Evolutionary conservation across 2,113 vertebrate species (phyloP).

Genomic region (Percina caprodes): DNA sequence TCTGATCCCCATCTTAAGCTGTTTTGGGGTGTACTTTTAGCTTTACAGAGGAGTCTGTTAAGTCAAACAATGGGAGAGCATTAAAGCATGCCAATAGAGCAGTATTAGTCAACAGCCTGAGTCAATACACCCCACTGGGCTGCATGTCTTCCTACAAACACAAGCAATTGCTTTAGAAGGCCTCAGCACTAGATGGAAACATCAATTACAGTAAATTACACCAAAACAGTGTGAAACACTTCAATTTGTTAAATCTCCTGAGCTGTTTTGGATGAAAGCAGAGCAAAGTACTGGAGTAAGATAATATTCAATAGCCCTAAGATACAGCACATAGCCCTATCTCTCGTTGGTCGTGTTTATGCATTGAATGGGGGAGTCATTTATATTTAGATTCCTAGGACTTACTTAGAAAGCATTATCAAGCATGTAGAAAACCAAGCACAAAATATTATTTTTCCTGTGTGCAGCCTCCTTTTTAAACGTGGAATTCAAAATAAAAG

Average conservation of each 20-base stretch:
- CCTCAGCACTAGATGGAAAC: conserved; percentile 72
- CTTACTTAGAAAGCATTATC: conserved; percentile 58
- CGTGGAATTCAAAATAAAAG: conserved; percentile 50
- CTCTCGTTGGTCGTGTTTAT: conserved; percentile 57
- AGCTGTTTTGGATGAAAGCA: conserved; percentile 71
- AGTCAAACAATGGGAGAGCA: conserved; percentile 74
- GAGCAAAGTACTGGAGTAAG: conserved; percentile 55
- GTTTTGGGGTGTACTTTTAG: conserved; percentile 50
- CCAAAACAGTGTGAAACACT: conserved; percentile 79
- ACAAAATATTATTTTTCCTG: conserved; percentile 50
- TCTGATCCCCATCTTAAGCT: conserved; percentile 14
- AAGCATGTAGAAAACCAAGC: conserved; percentile 43
- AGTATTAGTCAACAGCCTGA: conserved; percentile 74
- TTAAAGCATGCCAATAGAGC: conserved; percentile 77
- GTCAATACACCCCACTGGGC: conserved; percentile 82
- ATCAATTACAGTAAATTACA: conserved; percentile 83
- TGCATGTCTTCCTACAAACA: conserved; percentile 77
- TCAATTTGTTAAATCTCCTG: conserved; percentile 78
- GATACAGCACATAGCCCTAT: conserved; percentile 55
- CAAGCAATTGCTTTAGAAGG: conserved; percentile 76
- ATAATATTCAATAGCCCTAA: conserved; percentile 69
- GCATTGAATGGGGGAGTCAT: conserved; percentile 50
- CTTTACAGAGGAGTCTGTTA: conserved; percentile 56
- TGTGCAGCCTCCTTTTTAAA: conserved; percentile 42
- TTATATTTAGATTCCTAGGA: conserved; percentile 62